Evolutionary conservation across 1,140 invertebrate species (phyloP).

Genomic region (Pogonognathellus flavescens): DNA sequence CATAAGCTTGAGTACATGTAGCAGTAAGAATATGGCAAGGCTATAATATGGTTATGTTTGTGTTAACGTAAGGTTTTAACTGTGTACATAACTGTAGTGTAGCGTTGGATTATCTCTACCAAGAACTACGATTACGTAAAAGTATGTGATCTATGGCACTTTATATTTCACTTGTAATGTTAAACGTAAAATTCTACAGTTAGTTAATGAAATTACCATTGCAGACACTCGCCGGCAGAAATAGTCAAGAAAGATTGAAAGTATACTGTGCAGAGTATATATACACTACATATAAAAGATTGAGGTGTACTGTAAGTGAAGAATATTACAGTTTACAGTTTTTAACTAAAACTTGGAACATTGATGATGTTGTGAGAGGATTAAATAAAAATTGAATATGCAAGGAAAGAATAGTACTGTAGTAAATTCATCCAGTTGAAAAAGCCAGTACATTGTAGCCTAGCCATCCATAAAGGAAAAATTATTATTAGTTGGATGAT

Average conservation of each 20-base stretch:
- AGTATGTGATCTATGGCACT: too few species aligned
- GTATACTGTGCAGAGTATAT: neutral
- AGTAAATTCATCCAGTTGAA: too few species aligned
- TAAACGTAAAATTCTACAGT: too few species aligned
- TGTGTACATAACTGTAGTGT: constrained; percentile 21
- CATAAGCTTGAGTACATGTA: neutral
- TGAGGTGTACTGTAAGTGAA: neutral
- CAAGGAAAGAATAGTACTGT: neutral
- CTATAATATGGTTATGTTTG: constrained; percentile 9
- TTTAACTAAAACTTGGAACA: neutral
- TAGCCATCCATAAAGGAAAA: too few species aligned
- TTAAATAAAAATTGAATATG: constrained; percentile 30
- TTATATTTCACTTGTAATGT: too few species aligned
- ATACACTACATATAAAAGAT: too few species aligned
- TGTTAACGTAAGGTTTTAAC: constrained; percentile 9
- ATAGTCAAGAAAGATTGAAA: constrained; percentile 8
- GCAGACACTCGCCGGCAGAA: too few species aligned
- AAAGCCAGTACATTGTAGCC: too few species aligned
- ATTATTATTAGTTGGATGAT: too few species aligned
- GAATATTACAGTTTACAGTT: constrained; percentile 9
- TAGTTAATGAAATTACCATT: too few species aligned
- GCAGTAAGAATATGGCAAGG: neutral
- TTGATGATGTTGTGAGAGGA: neutral
- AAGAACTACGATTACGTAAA: neutral
- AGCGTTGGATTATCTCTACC: neutral